Evolutionary conservation across 2,888 invertebrate genomes (phyloP), one percentile per base, ranked within the genome.

Genomic region (Anthophora plumipes): DNA sequence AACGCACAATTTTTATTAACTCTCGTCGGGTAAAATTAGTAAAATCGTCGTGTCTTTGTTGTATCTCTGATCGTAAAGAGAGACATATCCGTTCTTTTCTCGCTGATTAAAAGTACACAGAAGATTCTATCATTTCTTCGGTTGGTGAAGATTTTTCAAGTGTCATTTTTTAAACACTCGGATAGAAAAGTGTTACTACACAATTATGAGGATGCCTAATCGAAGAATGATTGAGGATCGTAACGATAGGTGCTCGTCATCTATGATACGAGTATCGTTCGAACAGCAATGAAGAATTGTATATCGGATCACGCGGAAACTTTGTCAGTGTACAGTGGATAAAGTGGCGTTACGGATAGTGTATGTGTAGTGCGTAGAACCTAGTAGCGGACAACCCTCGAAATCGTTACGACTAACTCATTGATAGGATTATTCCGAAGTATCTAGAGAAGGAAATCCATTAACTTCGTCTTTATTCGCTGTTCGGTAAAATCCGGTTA

Each of bases 321-420:
- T 66, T 22, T 52, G 9, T 11, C 39, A 55, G 74, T 85, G 85
- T 61, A 46, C 64, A 74, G 85, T 85, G 87, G 37, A 55, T 61
- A 12, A 64, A 83, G 77, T 84, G 85, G 59, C 43, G 59, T 78
- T 61, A 46, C 67, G 46, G 69, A 41, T 31, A 70, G 78, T 86
- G 87, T 78, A 79, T 67, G 78, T 86, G 87, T 78, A 79, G 87
- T 85, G 85, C 74, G 83, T 83, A 78, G 69, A 67, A 60, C 77
- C 46, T 77, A 69, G 57, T 2, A 68, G 46, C 37, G 57, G 70
- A 61, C 43, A 46, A 64, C 66, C 82, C 83, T 77, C 82, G 82
- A 82, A 77, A 82, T 82, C 82, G 82, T 82, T 82, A 77, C 54
- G 52, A 50, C 73, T 20, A 37, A 61, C 52, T 61, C 46, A 37